Percentiles rank a stretch among this genome's conserved stretches.
phyloP scores from a whole-genome alignment of 2,888 invertebrate species.

The Theristus sp. region DNA sequence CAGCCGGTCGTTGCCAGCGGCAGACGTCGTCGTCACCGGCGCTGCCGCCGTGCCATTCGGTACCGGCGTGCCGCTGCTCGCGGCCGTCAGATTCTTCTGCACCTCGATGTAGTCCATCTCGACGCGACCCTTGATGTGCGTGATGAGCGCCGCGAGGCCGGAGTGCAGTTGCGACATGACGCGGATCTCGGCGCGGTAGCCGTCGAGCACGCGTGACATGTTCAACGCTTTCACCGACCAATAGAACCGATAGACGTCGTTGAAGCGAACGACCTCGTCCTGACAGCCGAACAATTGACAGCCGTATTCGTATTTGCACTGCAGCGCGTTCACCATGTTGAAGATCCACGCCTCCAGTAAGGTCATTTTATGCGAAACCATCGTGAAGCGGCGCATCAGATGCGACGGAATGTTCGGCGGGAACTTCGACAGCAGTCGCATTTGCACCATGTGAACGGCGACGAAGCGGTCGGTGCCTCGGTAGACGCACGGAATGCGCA shows the following conservation, averaged over 20 bases:
- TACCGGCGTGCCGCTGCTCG: neutral
- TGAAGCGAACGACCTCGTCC: slow-evolving; percentile 16
- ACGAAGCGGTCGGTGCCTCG: slow-evolving; percentile 6
- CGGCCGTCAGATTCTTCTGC: neutral
- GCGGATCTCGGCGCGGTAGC: neutral
- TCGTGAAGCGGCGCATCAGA: slow-evolving; percentile 9
- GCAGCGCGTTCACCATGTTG: slow-evolving; percentile 17
- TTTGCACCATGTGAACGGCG: slow-evolving; percentile 21
- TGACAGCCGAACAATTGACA: slow-evolving; percentile 17
- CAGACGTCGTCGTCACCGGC: neutral
- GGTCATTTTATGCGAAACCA: slow-evolving; percentile 16
- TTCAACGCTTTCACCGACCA: slow-evolving; percentile 10
- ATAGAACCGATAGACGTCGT: slow-evolving; percentile 18
- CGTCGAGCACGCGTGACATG: neutral
- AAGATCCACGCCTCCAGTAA: slow-evolving; percentile 15
- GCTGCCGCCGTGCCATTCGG: neutral
- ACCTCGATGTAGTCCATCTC: neutral
- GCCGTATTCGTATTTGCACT: slow-evolving; percentile 17
- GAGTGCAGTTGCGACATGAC: neutral
- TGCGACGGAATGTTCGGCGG: slow-evolving; percentile 16
- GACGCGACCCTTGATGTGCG: neutral
- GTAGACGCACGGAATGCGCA: neutral
- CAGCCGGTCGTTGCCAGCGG: neutral
- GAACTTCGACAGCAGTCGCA: slow-evolving; percentile 17
- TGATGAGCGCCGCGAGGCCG: neutral